phyloP scores from a whole-genome alignment of 2,888 invertebrate species.

The Microplitis deprimator region DNA sequence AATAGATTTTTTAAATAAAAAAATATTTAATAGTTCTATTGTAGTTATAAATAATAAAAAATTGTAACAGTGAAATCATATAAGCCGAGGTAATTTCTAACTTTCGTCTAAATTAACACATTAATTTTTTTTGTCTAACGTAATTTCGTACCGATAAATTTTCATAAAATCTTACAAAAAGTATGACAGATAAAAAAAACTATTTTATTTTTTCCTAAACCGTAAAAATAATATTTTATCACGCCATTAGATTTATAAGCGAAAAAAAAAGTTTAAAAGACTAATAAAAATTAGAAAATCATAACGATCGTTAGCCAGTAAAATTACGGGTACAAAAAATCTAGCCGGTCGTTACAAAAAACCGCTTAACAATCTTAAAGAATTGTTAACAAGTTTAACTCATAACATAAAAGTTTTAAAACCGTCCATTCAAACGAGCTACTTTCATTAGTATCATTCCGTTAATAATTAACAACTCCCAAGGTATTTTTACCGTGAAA shows the following conservation, averaged over 20 bases:
- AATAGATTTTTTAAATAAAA: not conserved
- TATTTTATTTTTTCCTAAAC: not conserved
- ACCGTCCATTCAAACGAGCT: slow-evolving; percentile 4
- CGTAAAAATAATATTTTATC: not conserved
- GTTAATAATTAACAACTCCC: slow-evolving; percentile 5
- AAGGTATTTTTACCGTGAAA: not conserved
- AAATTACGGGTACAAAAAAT: not conserved
- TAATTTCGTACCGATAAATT: no score
- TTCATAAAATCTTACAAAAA: not conserved
- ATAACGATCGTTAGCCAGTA: not conserved
- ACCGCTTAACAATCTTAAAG: not conserved
- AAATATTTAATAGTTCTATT: not conserved
- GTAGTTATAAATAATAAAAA: not conserved
- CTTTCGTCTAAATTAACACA: slow-evolving; percentile 11
- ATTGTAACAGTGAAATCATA: not conserved
- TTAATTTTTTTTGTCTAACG: not conserved
- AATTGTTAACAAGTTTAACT: not conserved
- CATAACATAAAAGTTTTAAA: not conserved
- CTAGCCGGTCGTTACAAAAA: not conserved
- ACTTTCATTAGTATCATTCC: not conserved
- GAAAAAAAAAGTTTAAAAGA: not conserved
- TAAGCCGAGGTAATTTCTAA: not conserved
- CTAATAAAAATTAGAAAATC: not conserved
- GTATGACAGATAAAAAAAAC: not conserved
- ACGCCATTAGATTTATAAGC: not conserved